phyloP scores from a whole-genome alignment of 2,113 vertebrate species.

The Typhlomys cinereus region DNA sequence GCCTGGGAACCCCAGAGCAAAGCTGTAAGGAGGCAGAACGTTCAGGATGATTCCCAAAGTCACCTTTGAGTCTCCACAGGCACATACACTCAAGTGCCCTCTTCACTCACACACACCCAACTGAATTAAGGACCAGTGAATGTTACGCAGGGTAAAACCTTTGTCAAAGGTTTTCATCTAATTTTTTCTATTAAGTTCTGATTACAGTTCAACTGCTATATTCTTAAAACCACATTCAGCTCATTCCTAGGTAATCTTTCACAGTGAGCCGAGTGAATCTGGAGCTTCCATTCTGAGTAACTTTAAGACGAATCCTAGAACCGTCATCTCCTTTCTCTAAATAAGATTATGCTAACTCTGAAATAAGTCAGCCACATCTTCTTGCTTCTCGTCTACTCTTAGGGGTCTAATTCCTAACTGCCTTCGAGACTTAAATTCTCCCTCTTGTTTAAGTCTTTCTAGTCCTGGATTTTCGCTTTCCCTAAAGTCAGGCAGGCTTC shows the following conservation, averaged over 20 bases:
- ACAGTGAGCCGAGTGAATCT: background rate
- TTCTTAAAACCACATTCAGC: slow-evolving; percentile 15
- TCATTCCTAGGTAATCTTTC: background rate
- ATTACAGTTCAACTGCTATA: background rate
- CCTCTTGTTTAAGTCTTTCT: background rate
- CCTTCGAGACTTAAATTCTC: background rate
- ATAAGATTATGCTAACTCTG: background rate
- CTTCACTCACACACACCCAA: too few species aligned
- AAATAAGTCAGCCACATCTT: background rate
- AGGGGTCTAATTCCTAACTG: background rate
- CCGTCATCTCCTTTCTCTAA: background rate
- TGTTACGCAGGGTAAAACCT: background rate
- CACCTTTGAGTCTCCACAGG: too few species aligned
- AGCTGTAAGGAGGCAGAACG: too few species aligned
- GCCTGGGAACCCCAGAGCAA: too few species aligned
- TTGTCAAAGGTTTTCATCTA: background rate
- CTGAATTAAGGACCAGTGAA: background rate
- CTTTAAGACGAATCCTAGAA: slow-evolving; percentile 1
- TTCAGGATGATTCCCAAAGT: too few species aligned
- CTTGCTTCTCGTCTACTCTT: background rate
- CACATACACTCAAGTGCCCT: too few species aligned
- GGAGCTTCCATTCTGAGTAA: background rate
- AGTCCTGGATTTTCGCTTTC: background rate
- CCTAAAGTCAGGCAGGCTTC: background rate
- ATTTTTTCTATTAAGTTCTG: background rate